Base-by-base conservation (phyloP, 2,888 invertebrate species). In the Stratiomys singularior region DNA sequence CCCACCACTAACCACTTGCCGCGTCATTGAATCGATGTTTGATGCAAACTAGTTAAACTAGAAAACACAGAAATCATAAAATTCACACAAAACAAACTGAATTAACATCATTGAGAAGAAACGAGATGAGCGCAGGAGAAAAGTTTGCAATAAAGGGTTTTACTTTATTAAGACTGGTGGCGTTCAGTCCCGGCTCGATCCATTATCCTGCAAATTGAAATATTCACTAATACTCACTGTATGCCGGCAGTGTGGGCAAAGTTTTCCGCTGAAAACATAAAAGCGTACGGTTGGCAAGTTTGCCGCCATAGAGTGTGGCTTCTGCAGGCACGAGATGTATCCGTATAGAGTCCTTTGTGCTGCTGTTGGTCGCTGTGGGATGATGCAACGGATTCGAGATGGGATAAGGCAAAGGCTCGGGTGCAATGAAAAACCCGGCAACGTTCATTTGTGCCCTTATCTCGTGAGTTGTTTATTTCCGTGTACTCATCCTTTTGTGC, bases 181-280 rank as follows among this genome's bases (percentile, higher is more conserved):
- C 18, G 60, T 25, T 60, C 28, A 52, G 52, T 69, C 71, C 46
- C 60, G 52, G 72, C 77, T 78, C 77, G 77, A 78, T 78, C 77
- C 77, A 78, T 77, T 77, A 76, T 78, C 74, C 76, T 66, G 64
- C 69, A 72, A 78, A 77, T 78, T 71, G 72, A 78, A 78, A 78
- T 78, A 77, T 74, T 25, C 60, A n/a, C 23, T 60, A 60, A 52
- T 52, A 18, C 52, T 18, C 18, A 15, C 9, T 4, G 52, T 4
- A 4, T n/a, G 52, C 7, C 52, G 15, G 52, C 15, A 15, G 18
- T 52, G 4, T 13, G 52, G 52, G 52, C 4, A 52, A 52, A 52
- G 52, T 52, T 13, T 18, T 52, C 52, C 52, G 4, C 52, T 13
- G 18, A 52, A 18, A 52, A 18, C 52, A 52, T 23, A 60, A 25